Evolutionary conservation across 2,888 invertebrate species (phyloP).

Genomic region (Hesperia comma): DNA sequence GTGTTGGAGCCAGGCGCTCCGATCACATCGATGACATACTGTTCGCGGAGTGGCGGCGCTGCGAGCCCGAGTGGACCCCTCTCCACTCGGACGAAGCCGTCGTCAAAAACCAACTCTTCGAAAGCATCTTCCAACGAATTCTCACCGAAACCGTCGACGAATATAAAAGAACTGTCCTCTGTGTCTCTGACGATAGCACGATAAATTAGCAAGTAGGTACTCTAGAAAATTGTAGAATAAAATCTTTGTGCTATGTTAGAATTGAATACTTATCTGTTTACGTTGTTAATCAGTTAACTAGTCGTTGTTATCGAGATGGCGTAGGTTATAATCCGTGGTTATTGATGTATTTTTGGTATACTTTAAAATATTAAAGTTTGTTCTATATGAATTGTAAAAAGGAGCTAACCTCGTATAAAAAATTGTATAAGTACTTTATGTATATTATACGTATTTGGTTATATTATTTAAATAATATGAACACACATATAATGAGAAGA

Average conservation of each 20-base stretch:
- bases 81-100: conserved; percentile 68
- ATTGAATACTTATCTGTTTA: conserved; percentile 17
- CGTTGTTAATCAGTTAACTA: conserved; percentile 28
- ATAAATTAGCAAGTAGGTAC: not conserved
- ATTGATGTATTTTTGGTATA: not conserved
- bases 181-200: conserved; percentile 36
- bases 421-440: not conserved
- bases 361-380: too few relatives aligned
- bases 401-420: too few relatives aligned
- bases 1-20: conserved; percentile 65
- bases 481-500: conserved; percentile 21
- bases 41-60: conserved; percentile 75
- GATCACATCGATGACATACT: conserved; percentile 78
- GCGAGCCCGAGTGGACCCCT: conserved; percentile 75
- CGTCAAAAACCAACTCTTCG: conserved; percentile 75
- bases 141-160: conserved; percentile 72
- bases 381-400: too few relatives aligned
- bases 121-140: conserved; percentile 73
- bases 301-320: conserved; percentile 27
- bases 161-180: conserved; percentile 64
- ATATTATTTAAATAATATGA: not conserved
- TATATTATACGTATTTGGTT: not conserved
- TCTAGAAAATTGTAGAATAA: not conserved
- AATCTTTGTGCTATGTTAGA: conserved; percentile 19
- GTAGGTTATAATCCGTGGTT: conserved; percentile 9